Base-by-base conservation (phyloP, 2,888 invertebrate species). In the Dicycla oo region DNA sequence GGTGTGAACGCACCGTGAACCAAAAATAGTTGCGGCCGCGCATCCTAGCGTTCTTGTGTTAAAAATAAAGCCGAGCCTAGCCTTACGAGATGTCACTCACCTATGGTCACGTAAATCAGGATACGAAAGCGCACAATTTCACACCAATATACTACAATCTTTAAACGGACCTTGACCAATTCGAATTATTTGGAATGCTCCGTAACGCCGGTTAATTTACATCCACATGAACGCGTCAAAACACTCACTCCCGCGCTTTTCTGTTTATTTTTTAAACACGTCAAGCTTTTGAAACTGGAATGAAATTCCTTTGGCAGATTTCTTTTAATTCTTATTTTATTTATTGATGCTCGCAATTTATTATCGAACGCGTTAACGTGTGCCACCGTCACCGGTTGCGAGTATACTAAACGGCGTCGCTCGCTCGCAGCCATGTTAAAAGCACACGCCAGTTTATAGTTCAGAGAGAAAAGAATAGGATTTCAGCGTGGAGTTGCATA, bases 11-110 rank as follows among this genome's bases (percentile, higher is more conserved):
- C 88, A 89, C 87, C 88, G 83, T 92, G 91, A 81, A 90, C 95
- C 93, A 92, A 95, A 95, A 95, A 95, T 95, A 95, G 95, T 89
- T 90, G 84, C 81, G 81, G 82, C 85, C 85, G 93, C 91, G 93
- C 93, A 92, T 93, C 92, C 88, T 93, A 90, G 91, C 91, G 90
- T 89, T 87, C 88, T 69, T 77, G 84, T 86, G 89, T 89, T 93
- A 94, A 93, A 94, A 95, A 94, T 94, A 95, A 92, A 92, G 88
- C 89, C 86, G 85, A 71, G 87, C 75, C 90, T 88, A 87, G 83
- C 83, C 78, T 81, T 81, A 82, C 76, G 81, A 90, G 84, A 90
- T 93, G 94, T 94, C 94, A 95, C 95, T 95, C 93, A 95, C 95
- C 95, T 89, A 89, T 84, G 87, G 86, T 86, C 88, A 91, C 89